Base-by-base conservation (phyloP, 2,113 vertebrate species). In the Cygnus atratus region DNA sequence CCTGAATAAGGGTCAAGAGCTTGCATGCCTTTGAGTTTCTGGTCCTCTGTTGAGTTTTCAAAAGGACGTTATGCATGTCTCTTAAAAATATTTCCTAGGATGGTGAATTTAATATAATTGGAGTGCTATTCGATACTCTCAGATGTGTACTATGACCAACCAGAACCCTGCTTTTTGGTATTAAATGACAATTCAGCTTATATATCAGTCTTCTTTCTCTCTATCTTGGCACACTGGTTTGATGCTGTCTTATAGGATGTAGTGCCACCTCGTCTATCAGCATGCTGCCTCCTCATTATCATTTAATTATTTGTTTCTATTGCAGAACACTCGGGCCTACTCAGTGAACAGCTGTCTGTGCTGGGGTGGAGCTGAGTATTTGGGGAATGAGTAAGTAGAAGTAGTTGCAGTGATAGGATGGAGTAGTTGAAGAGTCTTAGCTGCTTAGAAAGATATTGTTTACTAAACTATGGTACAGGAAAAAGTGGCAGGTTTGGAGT, bases 241-340 rank as follows among this genome's bases (percentile, higher is more conserved):
- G 18, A 62, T 84, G 66, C 92, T 91, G 88, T 96, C 93, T 94
- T 92, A 39, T 93, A 97, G 93, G 84, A 96, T 97, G 87, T 93
- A 94, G 96, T 94, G 80, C 95, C 92, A 96, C 93, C 96, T 95
- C 93, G 79, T 94, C 91, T 93, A 90, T 94, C 93, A 94, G 93
- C 92, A 93, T 92, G 87, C 90, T 76, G 88, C 94, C 87, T 93
- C 95, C 93, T 96, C 95, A 96, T 93, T 96, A 96, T 95, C 92
- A 93, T 96, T 96, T 95, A 95, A 95, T 96, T 96, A 92, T 94
- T 93, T 95, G 95, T 95, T 96, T 90, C 91, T 94, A 92, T 90
- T 95, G 87, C 87, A 96, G 93, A 95, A 96, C 94, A 94, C 93
- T 90, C 95, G 86, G 96, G 92, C 78, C 91, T 95, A 94, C 94